phyloP scores from a whole-genome alignment of 1,140 invertebrate species.

The Drosophila burlai region DNA sequence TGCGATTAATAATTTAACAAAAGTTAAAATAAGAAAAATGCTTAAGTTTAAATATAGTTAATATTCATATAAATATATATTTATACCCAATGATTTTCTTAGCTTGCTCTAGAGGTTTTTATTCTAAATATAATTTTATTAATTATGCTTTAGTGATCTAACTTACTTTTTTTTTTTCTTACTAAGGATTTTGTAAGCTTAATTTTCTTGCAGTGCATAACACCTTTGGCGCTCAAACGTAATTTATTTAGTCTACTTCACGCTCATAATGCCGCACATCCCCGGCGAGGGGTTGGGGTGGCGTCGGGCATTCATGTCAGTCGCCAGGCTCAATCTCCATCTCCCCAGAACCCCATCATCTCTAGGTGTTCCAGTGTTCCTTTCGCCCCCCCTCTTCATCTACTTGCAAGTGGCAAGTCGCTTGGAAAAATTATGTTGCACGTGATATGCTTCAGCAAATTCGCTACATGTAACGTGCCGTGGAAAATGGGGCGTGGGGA shows the following conservation, averaged over 20 bases:
- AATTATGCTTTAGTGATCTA: no score
- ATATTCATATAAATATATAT: not conserved
- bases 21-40: not conserved
- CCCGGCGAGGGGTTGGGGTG: not conserved
- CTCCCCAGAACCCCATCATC: not conserved
- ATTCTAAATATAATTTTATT: no score
- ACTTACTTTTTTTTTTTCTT: no score
- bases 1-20: no score
- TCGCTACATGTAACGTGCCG: constrained; percentile 63
- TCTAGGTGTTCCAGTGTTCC: not conserved
- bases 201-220: constrained; percentile 56
- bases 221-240: constrained; percentile 76
- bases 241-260: constrained; percentile 83
- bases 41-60: not conserved
- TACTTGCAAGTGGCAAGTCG: constrained; percentile 70
- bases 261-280: constrained; percentile 75
- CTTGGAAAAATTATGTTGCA: constrained; percentile 84
- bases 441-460: constrained; percentile 84
- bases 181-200: not conserved
- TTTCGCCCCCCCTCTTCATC: not conserved
- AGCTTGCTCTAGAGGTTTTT: no score
- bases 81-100: no score
- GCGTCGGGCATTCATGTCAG: constrained; percentile 67
- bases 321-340: constrained; percentile 32
- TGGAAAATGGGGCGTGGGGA: constrained; percentile 10